Percentiles rank a stretch among this genome's conserved stretches.
Conservation (phyloP, 2,113 vertebrate species). For the Rostratula benghalensis region DNA sequence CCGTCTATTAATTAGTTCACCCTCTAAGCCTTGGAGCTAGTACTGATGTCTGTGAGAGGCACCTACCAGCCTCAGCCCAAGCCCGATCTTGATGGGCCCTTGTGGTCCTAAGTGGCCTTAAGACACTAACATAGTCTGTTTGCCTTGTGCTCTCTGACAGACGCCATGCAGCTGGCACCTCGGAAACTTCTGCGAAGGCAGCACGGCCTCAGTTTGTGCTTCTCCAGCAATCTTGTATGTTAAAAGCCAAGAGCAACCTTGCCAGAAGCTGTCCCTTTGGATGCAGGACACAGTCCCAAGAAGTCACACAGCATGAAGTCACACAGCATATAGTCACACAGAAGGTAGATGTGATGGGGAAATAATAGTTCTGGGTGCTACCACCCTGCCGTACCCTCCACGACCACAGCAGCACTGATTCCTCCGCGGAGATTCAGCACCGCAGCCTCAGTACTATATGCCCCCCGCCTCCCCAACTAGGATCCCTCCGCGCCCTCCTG, state of each 20-base stretch:
- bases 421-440: fast-evolving
- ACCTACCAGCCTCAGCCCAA: no score
- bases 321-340: no score
- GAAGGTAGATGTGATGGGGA: fast-evolving
- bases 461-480: fast-evolving
- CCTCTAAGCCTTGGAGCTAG: neutral
- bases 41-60: no score
- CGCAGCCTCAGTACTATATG: fast-evolving
- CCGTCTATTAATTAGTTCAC: no score
- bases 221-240: neutral
- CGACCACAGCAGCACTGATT: fast-evolving
- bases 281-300: neutral
- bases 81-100: fast-evolving
- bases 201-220: neutral
- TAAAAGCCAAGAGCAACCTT: neutral
- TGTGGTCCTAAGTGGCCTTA: neutral
- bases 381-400: fast-evolving
- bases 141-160: fast-evolving
- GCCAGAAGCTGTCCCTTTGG: neutral
- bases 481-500: neutral
- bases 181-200: fast-evolving
- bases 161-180: fast-evolving
- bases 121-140: fast-evolving
- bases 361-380: fast-evolving
- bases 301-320: neutral